These are phyloP conservation scores for Hetaerina titia DNA, from an alignment of 2,888 invertebrate species.

Conservation along the genomic window DNA sequence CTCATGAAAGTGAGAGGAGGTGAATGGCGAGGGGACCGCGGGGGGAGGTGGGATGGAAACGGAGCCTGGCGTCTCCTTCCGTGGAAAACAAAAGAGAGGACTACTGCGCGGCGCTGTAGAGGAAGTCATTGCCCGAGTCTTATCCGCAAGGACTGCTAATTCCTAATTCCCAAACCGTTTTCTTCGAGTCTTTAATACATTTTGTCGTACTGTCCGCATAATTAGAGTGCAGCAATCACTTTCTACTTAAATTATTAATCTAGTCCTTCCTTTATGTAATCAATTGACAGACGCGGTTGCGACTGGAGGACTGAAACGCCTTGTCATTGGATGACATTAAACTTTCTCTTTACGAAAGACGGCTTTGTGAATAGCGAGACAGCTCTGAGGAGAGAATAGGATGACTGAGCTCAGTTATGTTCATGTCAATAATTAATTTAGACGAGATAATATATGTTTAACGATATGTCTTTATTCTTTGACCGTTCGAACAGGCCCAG, in stretches of 20 bases:
- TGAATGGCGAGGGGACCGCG: background rate
- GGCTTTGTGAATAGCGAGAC: background rate
- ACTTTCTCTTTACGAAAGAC: background rate
- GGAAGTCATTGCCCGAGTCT: too few relatives aligned
- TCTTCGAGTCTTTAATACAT: background rate
- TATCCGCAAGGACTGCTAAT: too few relatives aligned
- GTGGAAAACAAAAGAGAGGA: background rate
- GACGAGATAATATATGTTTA: background rate
- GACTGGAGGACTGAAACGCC: background rate
- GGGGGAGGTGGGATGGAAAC: background rate
- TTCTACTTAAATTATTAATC: constrained; percentile 9
- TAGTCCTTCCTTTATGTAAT: background rate
- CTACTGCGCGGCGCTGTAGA: too few relatives aligned
- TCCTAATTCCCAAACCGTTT: background rate
- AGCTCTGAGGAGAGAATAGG: background rate
- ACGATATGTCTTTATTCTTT: background rate
- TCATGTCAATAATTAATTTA: background rate
- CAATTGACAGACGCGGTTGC: background rate
- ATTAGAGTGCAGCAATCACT: background rate
- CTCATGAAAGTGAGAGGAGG: background rate
- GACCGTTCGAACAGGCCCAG: too few relatives aligned
- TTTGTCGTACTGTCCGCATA: background rate
- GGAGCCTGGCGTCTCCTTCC: background rate
- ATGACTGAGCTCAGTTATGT: background rate
- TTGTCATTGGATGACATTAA: background rate